Base-by-base conservation (phyloP, 37 sponge, comb jelly and placozoan species). In the Bolinopsis microptera region DNA sequence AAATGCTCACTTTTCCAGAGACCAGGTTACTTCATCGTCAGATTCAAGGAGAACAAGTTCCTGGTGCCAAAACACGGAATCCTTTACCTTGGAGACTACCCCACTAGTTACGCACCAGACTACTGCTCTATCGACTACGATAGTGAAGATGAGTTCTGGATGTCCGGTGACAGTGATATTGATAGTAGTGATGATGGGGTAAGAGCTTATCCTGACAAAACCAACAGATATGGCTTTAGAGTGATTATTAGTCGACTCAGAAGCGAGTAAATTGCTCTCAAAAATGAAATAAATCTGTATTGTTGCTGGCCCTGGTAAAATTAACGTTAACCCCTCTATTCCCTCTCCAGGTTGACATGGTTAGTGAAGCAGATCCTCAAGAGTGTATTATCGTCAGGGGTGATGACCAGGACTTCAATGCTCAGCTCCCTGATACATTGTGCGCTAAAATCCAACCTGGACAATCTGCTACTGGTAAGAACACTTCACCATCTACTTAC, bases 21-120 rank as follows among this genome's bases (percentile, higher is more conserved):
- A 72, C 75, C 75, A 30, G 75, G 75, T 5, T 72, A 30, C 75
- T 72, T 30, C 75, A 72, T 72, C 31, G 75, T 72, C 26, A n/a
- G 75, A 21, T 72, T 72, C 75, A 72, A 72, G 75, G 75, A 72
- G 3, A n/a, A 30, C 75, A n/a, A 28, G 26, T 72, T 23, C 75
- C 75, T 72, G 75, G 75, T 72, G 18, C 75, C 75, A 8, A 72
- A 72, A 28, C 75, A 72, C 75, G 75, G 75, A 3, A 28, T 72
- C 75, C 27, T 72, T 3, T 72, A 72, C 75, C 75, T 72, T 21
- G 75, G 75, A 72, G 75, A 72, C 75, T 72, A 72, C 75, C 75
- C 75, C 75, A 28, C 75, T 72, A 28, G 18, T 5, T 72, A 72
- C 75, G 75, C 75, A 30, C 75, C 75, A 30, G 75, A 72, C 31